phyloP scores from a whole-genome alignment of 2,797 vertebrate genomes.

The Schizopygopsis pylzovi region DNA sequence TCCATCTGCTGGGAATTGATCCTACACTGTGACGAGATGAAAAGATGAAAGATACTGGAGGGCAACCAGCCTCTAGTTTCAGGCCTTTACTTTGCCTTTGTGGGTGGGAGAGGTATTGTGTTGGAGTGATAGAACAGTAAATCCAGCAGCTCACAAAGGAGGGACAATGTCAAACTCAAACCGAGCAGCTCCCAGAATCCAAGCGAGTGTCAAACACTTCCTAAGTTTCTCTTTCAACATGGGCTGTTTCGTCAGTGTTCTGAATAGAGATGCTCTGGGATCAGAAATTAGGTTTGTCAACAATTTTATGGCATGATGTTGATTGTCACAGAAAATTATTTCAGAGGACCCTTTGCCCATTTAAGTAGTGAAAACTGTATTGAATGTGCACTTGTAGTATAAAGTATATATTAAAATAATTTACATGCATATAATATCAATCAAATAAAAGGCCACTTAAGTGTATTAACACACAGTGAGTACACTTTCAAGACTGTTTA shows the following conservation, averaged over 20 bases:
- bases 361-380: not conserved
- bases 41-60: conserved; percentile 30
- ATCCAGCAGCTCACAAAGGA: not conserved
- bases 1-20: conserved; percentile 36
- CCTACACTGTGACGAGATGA: conserved; percentile 40
- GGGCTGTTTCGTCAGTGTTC: not conserved
- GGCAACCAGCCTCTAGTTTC: not conserved
- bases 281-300: not conserved
- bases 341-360: not conserved
- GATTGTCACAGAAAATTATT: not conserved
- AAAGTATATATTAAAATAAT: not conserved
- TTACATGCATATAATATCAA: not conserved
- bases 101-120: conserved; percentile 41
- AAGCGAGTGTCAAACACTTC: not conserved
- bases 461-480: not conserved
- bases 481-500: not conserved
- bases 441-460: too few relatives aligned
- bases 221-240: not conserved
- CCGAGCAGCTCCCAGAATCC: not conserved
- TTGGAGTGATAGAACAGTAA: conserved; percentile 1
- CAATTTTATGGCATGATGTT: not conserved
- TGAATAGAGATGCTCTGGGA: not conserved
- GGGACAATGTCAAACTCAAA: not conserved
- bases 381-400: not conserved
- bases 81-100: not conserved